Base-by-base conservation (phyloP, 2,797 vertebrate genomes). In the Limosa lapponica region DNA sequence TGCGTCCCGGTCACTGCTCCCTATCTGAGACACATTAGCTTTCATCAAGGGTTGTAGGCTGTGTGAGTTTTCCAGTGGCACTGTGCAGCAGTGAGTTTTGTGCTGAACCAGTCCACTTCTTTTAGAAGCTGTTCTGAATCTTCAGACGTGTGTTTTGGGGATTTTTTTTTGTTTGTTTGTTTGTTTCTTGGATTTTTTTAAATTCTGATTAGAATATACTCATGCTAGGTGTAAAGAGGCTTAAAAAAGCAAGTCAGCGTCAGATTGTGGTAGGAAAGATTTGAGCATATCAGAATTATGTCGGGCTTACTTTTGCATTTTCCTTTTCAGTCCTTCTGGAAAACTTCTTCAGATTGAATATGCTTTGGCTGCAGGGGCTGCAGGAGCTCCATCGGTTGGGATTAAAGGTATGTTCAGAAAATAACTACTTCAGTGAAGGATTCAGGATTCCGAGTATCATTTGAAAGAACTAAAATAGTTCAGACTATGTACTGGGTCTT, bases 301-400 rank as follows among this genome's bases (percentile, higher is more conserved):
- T 77, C 43, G 32, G 16, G 32, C 41, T 91, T 82, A 37, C 28
- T 96, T 93, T 87, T 93, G 17, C 72, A 24, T 95, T 90, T 83
- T 91, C 16, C 46, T 67, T 92, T 93, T 62, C 93, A 99, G 99
- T 98, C 99, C 99, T 17, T 99, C 99, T 46, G 99, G 99, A 90
- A 99, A 99, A 97, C 98, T 99, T 98, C 99, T 99, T 77, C 99
- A 99, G 98, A 99, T 99, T 97, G 99, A 99, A 93, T 99, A 99
- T 98, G 99, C 99, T 20, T 98, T 99, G 97, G 99, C 99, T 96
- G 99, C 99, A 62, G 99, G 99, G 79, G 99, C 99, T 96, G 99
- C 99, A 90, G 99, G 99, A 97, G 99, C 99, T 28, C 99, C 99
- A 15, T 99, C 99, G 3, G 99, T 99, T 86, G 99, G 99, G 92